Conservation (phyloP, 2,113 vertebrate genomes). For the Podilymbus podiceps region DNA sequence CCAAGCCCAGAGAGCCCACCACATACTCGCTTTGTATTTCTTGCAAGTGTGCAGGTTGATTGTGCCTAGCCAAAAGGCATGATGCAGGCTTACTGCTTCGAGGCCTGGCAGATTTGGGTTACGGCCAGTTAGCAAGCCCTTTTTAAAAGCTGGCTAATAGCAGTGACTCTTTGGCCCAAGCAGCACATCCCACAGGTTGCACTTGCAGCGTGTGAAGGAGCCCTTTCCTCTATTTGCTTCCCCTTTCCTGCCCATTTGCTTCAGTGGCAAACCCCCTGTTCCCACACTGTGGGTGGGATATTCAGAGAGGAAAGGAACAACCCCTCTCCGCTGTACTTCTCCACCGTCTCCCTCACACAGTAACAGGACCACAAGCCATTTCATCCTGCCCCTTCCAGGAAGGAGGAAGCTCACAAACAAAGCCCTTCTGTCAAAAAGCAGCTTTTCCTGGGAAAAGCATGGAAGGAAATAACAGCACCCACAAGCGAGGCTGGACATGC, state of each 20-base stretch:
- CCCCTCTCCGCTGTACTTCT: neutral
- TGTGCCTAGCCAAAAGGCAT: neutral
- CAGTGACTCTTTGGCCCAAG: neutral
- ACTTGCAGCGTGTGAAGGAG: neutral
- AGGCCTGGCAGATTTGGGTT: neutral
- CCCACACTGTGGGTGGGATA: neutral
- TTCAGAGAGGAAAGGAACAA: neutral
- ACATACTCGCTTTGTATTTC: neutral
- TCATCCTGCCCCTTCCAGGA: neutral
- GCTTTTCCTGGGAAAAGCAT: neutral
- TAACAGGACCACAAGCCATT: neutral
- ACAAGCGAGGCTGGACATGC: neutral
- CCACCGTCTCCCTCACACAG: neutral
- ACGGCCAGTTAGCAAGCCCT: neutral
- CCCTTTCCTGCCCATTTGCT: neutral
- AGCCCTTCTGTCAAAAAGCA: neutral
- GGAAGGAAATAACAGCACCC: neutral
- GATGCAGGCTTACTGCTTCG: neutral
- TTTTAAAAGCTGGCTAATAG: neutral
- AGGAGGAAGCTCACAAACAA: neutral
- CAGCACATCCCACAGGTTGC: fast-evolving
- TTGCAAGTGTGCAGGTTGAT: neutral
- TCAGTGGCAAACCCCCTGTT: neutral
- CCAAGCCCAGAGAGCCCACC: neutral
- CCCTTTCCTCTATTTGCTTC: neutral